Base-by-base conservation (phyloP, 30 jellyfish, hydroid and myxozoan genomes). In the Aurelia aurita complex sp. Pacific region DNA sequence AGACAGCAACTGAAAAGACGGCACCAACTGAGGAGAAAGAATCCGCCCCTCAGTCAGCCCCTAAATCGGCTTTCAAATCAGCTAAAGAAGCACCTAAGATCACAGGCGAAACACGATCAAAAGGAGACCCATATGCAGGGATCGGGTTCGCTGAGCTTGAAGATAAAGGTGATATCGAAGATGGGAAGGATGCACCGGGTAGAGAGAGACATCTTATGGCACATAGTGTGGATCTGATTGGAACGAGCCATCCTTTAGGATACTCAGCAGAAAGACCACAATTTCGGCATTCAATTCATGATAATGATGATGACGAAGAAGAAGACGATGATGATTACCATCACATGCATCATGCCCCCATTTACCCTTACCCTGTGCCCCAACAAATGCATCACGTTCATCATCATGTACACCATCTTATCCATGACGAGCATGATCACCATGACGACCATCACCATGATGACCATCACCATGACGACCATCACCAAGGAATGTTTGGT, bases 251-350 rank as follows among this genome's bases (percentile, higher is more conserved):
- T 43, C 87, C 87, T 12, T 65, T 72, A 23, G 87, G 68, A 15
- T 38, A 66, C 35, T 19, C 67, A 70, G 54, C 80, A 23, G 89
- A 79, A 64, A 51, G 89, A 34, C 79, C 89, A 2, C 89, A 79
- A 17, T 42, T 79, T 34, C 43, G 93, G 17, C 59, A 71, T 40
- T 4, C 23, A 5, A 77, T 69, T 42, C 80, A 60, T 29, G 82
- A 71, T 55, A 86, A 78, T 61, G 91, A 76, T 19, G 94, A 83
- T 68, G 91, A 76, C 33, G 88, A 77, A 17, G 92, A 78, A 34
- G 89, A 82, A 51, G 94, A 82, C 42, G 97, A 90, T 50, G 94
- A 84, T 66, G 89, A 79, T 43, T 35, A 84, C 36, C 64, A 66
- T 12, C 51, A 43, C 40, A 18, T 4, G 34, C 92, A 82, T 69